phyloP scores from a whole-genome alignment of 2,888 invertebrate species.

The Erynnis tages region DNA sequence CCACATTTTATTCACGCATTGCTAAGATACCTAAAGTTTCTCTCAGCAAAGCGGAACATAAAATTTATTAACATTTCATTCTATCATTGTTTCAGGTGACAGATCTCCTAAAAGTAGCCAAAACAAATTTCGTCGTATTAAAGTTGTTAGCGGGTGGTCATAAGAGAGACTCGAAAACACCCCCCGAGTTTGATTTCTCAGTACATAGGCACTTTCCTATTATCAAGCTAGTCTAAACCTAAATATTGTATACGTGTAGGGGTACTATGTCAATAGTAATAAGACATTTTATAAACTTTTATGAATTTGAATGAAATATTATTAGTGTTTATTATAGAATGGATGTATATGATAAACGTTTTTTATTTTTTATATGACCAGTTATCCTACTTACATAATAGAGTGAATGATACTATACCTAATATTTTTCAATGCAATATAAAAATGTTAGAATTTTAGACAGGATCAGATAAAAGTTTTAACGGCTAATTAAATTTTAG shows the following conservation, averaged over 20 bases:
- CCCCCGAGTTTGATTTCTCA: constrained; percentile 95
- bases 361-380: not conserved
- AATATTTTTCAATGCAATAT: no score
- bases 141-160: constrained; percentile 96
- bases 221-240: constrained; percentile 84
- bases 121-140: constrained; percentile 97
- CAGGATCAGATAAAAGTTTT: no score
- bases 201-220: constrained; percentile 95
- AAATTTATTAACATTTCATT: no score
- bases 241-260: constrained; percentile 7
- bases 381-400: no score
- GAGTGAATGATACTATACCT: no score
- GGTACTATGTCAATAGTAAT: constrained; percentile 20
- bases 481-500: no score
- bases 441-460: no score
- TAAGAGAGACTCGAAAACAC: constrained; percentile 90
- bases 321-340: constrained; percentile 1
- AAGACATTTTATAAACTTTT: constrained; percentile 17
- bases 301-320: constrained; percentile 21
- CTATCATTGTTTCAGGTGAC: constrained; percentile 85
- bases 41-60: no score
- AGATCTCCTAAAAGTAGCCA: constrained; percentile 93
- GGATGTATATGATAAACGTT: not conserved
- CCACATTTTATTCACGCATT: no score
- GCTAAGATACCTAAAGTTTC: no score